phyloP scores from a whole-genome alignment of 2,888 invertebrate genomes.

The Tiliacea citrago region DNA sequence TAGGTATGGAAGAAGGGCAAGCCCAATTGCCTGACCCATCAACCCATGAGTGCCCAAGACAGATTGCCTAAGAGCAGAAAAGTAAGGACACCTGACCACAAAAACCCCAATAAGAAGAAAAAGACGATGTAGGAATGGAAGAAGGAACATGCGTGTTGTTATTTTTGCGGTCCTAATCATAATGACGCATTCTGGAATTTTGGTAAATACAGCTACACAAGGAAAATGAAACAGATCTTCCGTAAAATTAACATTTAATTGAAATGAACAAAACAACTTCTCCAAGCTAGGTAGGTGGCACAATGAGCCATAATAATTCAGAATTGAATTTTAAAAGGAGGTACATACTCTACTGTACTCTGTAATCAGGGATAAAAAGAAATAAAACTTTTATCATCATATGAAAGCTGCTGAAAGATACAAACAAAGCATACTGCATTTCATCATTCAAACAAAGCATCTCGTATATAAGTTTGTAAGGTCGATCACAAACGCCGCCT shows the following conservation, averaged over 20 bases:
- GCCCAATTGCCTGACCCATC: neutral
- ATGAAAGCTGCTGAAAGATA: neutral
- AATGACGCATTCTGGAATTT: neutral
- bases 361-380: neutral
- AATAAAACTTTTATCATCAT: neutral
- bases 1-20: neutral
- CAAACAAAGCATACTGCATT: neutral
- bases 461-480: neutral
- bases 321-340: neutral
- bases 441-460: neutral
- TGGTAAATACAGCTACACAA: slow-evolving; percentile 1
- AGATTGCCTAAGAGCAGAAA: neutral
- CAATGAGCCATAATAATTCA: neutral
- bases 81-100: neutral
- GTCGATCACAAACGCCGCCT: neutral
- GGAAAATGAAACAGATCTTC: neutral
- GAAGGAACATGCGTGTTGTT: neutral
- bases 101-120: neutral
- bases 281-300: neutral
- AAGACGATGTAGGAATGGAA: neutral
- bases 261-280: neutral
- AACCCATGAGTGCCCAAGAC: neutral
- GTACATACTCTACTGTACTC: neutral
- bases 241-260: neutral
- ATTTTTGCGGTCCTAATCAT: neutral